A percentile compares a stretch with the other conserved stretches of the same genome.
phyloP scores from a whole-genome alignment of 2,113 vertebrate genomes.

The Ictalurus furcatus region DNA sequence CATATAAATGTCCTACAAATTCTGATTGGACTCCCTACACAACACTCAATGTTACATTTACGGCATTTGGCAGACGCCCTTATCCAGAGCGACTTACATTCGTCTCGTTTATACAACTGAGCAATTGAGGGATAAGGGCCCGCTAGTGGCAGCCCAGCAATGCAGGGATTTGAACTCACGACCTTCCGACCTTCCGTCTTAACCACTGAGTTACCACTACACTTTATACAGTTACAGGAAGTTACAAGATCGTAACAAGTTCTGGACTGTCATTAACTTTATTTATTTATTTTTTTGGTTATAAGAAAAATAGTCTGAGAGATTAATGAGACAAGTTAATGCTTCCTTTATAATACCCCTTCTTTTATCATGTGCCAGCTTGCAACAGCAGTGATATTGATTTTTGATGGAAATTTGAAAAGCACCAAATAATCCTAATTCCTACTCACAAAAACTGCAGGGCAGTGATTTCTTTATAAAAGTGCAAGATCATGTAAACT shows the following conservation, averaged over 20 bases:
- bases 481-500: conserved; percentile 51
- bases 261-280: neutral
- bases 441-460: conserved; percentile 30
- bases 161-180: too few relatives aligned
- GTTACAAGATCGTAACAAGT: neutral
- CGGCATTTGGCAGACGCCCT: neutral
- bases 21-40: neutral
- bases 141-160: too few relatives aligned
- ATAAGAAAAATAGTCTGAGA: neutral
- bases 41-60: neutral
- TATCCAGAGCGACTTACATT: too few relatives aligned
- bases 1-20: neutral
- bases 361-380: conserved; percentile 19
- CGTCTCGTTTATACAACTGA: too few relatives aligned
- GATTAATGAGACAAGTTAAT: conserved; percentile 31
- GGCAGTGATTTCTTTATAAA: conserved; percentile 51
- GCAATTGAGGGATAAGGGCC: too few relatives aligned
- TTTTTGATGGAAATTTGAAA: conserved; percentile 56
- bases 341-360: conserved; percentile 32
- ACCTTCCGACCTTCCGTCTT: too few relatives aligned
- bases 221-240: too few relatives aligned
- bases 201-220: too few relatives aligned
- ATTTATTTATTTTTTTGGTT: neutral
- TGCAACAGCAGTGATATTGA: conserved; percentile 44
- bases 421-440: conserved; percentile 47